A percentile compares a stretch with the other conserved stretches of the same genome.
Evolutionary conservation across 2,888 invertebrate genomes (phyloP).

Genomic region (Calliopum simillimum): DNA sequence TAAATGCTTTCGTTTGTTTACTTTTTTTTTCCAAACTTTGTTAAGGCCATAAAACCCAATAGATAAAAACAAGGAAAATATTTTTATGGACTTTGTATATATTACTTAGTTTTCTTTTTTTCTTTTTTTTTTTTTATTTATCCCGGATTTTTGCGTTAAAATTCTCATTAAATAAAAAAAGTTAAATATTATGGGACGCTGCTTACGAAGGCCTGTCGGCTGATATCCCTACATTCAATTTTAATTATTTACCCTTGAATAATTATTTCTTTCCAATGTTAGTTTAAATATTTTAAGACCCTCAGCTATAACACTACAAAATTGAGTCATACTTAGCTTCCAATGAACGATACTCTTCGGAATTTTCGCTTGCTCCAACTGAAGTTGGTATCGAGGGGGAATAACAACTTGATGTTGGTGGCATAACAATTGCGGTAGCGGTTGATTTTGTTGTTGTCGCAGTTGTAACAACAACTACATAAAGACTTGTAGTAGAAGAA

Average conservation of each 20-base stretch:
- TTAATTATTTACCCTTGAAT: slow-evolving; percentile 24
- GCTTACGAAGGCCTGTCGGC: no score
- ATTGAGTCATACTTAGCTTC: slow-evolving; percentile 65
- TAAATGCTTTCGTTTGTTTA: no score
- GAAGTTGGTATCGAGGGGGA: slow-evolving; percentile 49
- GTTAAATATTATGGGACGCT: no score
- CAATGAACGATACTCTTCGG: slow-evolving; percentile 67
- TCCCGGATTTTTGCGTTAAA: no score
- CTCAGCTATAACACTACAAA: slow-evolving; percentile 8
- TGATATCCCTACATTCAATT: not conserved
- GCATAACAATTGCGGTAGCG: slow-evolving; percentile 33
- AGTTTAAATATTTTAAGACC: slow-evolving; percentile 12
- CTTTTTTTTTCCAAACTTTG: no score
- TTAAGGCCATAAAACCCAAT: no score
- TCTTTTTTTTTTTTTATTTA: no score
- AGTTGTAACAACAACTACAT: slow-evolving; percentile 40
- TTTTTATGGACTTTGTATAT: no score
- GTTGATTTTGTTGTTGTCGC: slow-evolving; percentile 28
- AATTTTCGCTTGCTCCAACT: slow-evolving; percentile 59
- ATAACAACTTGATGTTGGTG: slow-evolving; percentile 37
- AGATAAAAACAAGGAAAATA: no score
- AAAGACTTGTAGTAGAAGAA: slow-evolving; percentile 37
- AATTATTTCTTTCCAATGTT: slow-evolving; percentile 13
- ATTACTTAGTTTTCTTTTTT: no score
- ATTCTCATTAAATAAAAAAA: no score